Percentiles rank a stretch among this genome's conserved stretches.
phyloP scores from a whole-genome alignment of 2,797 vertebrate genomes.

The Crenuchus spilurus region DNA sequence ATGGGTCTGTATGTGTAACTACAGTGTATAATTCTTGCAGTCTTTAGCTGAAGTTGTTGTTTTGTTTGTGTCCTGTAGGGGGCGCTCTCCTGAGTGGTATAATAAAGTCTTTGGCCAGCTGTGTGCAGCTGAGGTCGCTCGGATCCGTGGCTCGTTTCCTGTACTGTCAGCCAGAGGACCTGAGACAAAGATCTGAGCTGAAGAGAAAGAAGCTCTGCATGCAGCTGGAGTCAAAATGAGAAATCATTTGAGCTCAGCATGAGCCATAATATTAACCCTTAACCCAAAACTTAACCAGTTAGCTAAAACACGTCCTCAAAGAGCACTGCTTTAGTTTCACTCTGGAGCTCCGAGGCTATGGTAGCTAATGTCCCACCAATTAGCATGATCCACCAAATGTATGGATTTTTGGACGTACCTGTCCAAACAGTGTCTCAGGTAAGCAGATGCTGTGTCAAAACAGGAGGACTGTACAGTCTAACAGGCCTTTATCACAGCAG shows the following conservation, averaged over 20 bases:
- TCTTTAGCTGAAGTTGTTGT: neutral
- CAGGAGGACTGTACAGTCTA: too few species aligned
- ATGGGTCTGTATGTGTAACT: too few species aligned
- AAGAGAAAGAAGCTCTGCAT: neutral
- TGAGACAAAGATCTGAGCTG: constrained; percentile 76
- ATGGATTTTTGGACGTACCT: too few species aligned
- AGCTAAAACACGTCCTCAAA: too few species aligned
- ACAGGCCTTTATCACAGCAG: too few species aligned
- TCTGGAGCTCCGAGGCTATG: too few species aligned
- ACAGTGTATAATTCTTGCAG: neutral
- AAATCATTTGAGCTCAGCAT: neutral
- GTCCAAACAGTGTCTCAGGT: too few species aligned
- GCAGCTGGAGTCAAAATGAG: neutral
- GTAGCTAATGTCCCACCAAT: too few species aligned
- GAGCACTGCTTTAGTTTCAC: too few species aligned
- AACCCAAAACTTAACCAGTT: too few species aligned
- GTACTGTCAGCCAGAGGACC: constrained; percentile 70
- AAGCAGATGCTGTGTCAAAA: too few species aligned
- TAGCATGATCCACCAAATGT: too few species aligned
- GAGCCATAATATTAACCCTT: neutral
- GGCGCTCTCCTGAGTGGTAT: constrained; percentile 89
- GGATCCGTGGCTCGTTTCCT: constrained; percentile 85
- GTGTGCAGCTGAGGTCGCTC: constrained; percentile 83
- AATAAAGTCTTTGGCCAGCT: constrained; percentile 86
- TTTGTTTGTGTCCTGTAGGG: constrained; percentile 65